These are phyloP conservation scores for Limnodromus scolopaceus DNA, from an alignment of 2,797 vertebrate species.

Conservation along the genomic window DNA sequence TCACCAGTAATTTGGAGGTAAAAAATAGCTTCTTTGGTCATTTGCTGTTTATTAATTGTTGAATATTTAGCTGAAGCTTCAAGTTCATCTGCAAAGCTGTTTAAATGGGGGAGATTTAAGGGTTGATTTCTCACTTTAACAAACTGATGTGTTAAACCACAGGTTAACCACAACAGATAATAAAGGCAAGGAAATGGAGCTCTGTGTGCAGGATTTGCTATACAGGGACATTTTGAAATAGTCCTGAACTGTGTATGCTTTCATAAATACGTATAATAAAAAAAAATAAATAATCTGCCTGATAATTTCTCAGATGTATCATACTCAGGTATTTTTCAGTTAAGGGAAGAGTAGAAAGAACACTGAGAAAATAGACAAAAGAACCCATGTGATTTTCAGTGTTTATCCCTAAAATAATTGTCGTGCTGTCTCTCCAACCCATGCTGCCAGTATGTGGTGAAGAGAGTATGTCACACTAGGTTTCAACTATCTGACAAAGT, in stretches of 20 bases:
- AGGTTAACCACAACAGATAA: not conserved
- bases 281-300: not conserved
- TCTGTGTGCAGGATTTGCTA: not conserved
- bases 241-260: accelerated
- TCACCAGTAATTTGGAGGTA: not conserved
- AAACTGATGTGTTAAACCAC: not conserved
- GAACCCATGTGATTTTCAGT: not conserved
- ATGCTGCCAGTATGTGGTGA: not conserved
- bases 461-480: not conserved
- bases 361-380: not conserved
- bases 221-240: not conserved
- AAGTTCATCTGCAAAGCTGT: not conserved
- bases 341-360: not conserved
- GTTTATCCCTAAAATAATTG: not conserved
- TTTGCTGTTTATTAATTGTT: not conserved
- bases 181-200: not conserved
- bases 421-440: not conserved
- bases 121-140: not conserved
- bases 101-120: not conserved
- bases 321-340: not conserved
- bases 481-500: not conserved
- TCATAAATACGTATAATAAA: not conserved
- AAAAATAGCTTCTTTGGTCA: not conserved
- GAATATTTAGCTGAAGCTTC: not conserved
- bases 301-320: not conserved